Conservation (phyloP, 35 echinoderm and acorn worm genomes). For the Nesometra sesokonis region DNA sequence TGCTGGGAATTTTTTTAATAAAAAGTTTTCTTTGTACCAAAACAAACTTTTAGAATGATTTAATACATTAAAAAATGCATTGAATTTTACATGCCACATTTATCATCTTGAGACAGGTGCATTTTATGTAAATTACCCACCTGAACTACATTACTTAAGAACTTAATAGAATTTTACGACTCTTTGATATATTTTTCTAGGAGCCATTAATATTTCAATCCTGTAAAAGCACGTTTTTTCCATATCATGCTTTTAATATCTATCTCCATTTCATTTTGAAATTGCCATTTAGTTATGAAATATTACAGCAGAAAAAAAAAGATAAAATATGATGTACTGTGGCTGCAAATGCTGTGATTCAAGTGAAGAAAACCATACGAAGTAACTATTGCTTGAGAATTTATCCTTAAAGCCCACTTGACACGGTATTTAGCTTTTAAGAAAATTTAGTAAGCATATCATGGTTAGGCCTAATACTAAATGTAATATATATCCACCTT, state of each 20-base stretch:
- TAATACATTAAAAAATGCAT: no score
- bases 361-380: not conserved
- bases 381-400: no score
- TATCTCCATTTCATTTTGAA: not conserved
- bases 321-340: not conserved
- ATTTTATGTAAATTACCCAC: not conserved
- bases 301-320: not conserved
- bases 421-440: no score
- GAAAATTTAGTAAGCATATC: no score
- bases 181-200: not conserved
- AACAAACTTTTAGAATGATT: no score
- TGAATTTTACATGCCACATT: no score
- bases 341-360: not conserved
- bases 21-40: no score
- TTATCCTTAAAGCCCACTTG: no score
- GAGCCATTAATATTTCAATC: not conserved
- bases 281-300: not conserved
- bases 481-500: no score
- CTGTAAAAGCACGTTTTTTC: not conserved
- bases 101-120: not conserved
- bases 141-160: not conserved
- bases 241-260: not conserved
- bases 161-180: not conserved
- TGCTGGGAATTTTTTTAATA: no score
- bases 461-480: no score